phyloP scores from a whole-genome alignment of 1,140 invertebrate species.

The fruit fly (Drosophila melanogaster) region Release_6_plus_ISO1_MT NT_033779.5:17986001-17986500 shows the following conservation, averaged over 20 bases:
- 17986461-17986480: background rate
- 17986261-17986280: background rate
- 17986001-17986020: slow-evolving; percentile 62
- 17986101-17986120: slow-evolving; percentile 34
- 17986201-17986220: background rate
- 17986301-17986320: too few species aligned
- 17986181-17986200: slow-evolving; percentile 11
- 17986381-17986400: background rate
- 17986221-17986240: background rate
- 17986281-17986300: too few species aligned
- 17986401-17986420: background rate
- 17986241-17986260: slow-evolving; percentile 7
- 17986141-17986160: slow-evolving; percentile 47
- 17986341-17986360: too few species aligned
- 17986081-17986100: slow-evolving; percentile 1
- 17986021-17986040: slow-evolving; percentile 26
- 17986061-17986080: slow-evolving; percentile 2
- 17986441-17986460: background rate
- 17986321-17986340: too few species aligned
- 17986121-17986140: slow-evolving; percentile 43
- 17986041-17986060: slow-evolving; percentile 16
- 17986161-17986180: slow-evolving; percentile 9
- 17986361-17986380: background rate
- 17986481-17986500: background rate
- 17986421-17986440: too few species aligned